Conservation (phyloP, 2,797 vertebrate genomes). For the Hippopotamyrus pictus region DNA sequence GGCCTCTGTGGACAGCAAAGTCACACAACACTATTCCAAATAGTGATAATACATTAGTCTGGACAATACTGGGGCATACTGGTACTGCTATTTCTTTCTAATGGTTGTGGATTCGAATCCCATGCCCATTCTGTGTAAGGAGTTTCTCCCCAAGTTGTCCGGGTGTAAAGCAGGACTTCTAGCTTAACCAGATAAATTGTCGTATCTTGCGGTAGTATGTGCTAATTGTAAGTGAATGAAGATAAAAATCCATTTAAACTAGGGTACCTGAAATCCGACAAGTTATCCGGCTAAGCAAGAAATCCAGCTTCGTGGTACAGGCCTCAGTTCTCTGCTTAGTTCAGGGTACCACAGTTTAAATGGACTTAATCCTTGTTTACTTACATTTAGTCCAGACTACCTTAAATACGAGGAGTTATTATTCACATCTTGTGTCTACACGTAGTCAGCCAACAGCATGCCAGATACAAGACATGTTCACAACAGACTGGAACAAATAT, state of each 20-base stretch:
- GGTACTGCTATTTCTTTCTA: neutral
- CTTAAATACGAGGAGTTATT: neutral
- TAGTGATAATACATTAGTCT: neutral
- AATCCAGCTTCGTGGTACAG: neutral
- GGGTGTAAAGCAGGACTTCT: neutral
- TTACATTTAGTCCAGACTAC: neutral
- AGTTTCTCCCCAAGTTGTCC: neutral
- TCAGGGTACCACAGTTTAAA: neutral
- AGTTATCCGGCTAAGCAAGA: neutral
- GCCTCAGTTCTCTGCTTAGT: neutral
- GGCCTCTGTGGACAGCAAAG: neutral
- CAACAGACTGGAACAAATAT: neutral
- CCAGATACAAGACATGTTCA: neutral
- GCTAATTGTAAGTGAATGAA: neutral
- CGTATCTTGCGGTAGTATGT: neutral
- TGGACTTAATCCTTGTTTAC: neutral
- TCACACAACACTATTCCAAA: neutral
- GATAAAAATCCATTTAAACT: neutral
- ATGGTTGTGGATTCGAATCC: neutral
- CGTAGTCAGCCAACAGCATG: neutral
- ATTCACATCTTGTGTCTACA: neutral
- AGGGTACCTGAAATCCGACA: neutral
- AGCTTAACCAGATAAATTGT: neutral
- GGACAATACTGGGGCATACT: neutral
- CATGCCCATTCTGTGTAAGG: neutral